A percentile compares a stretch with the other conserved stretches of the same genome.
These are phyloP conservation scores for Pteronura brasiliensis DNA, from an alignment of 2,113 vertebrate species.

Conservation along the genomic window DNA sequence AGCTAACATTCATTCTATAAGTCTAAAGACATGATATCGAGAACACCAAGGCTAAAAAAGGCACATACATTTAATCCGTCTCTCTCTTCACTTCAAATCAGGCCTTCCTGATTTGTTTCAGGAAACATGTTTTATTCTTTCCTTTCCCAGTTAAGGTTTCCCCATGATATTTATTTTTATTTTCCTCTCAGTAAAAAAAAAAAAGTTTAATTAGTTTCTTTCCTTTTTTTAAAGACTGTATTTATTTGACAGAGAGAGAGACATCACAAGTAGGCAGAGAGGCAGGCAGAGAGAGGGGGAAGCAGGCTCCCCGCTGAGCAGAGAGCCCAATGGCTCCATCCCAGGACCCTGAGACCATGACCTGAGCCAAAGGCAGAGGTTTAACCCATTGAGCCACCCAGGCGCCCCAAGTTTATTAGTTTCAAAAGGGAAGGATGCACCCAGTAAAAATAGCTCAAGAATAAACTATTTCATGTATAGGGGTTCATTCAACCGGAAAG, in stretches of 20 bases:
- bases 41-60: background rate
- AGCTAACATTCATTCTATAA: background rate
- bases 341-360: too few relatives aligned
- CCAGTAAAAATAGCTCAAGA: background rate
- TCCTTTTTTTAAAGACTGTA: too few relatives aligned
- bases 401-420: background rate
- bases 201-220: background rate
- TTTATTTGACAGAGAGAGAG: too few relatives aligned
- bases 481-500: slow-evolving; percentile 9
- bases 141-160: background rate
- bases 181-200: background rate
- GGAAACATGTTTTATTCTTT: background rate
- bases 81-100: background rate
- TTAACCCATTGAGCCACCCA: too few relatives aligned
- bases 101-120: background rate
- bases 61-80: background rate
- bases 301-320: too few relatives aligned
- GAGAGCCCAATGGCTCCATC: too few relatives aligned
- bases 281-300: too few relatives aligned
- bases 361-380: too few relatives aligned
- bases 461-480: slow-evolving; percentile 25
- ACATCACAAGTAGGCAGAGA: too few relatives aligned
- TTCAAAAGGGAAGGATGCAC: background rate
- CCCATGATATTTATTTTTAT: background rate
- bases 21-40: background rate